Evolutionary conservation across 1,140 invertebrate genomes (phyloP).

Genomic region (Ceratosolen solmsi): DNA sequence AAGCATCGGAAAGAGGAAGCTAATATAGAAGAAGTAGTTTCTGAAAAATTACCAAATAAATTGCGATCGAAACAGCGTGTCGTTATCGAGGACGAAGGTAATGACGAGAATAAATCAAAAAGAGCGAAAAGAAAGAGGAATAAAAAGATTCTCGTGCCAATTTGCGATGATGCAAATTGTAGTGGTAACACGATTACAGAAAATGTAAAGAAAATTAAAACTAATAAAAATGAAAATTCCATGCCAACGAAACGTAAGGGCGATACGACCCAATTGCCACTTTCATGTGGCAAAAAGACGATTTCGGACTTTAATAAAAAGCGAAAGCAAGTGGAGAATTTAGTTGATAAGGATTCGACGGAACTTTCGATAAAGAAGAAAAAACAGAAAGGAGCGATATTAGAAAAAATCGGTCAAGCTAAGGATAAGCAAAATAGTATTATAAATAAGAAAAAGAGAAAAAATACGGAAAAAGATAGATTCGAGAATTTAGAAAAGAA

Average conservation of each 20-base stretch:
- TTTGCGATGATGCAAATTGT: conserved; percentile 10
- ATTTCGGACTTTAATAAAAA: conserved; percentile 31
- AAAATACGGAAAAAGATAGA: conserved; percentile 36
- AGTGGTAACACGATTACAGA: background rate
- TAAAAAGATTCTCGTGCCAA: conserved; percentile 27
- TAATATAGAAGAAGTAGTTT: conserved; percentile 40
- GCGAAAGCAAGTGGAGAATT: conserved; percentile 6
- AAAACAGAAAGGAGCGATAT: background rate
- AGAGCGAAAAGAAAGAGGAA: conserved; percentile 30
- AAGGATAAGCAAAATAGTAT: conserved; percentile 30
- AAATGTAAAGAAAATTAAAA: conserved; percentile 46
- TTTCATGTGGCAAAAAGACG: conserved; percentile 17
- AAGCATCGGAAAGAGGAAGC: conserved; percentile 50
- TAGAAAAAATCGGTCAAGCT: background rate
- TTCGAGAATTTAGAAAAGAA: conserved; percentile 34
- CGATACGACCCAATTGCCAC: background rate
- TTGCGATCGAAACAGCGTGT: conserved; percentile 56
- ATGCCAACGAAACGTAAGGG: conserved; percentile 51
- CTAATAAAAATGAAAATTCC: background rate
- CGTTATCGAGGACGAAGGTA: conserved; percentile 58
- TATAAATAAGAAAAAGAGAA: conserved; percentile 53
- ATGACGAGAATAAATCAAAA: conserved; percentile 9
- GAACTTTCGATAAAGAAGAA: background rate
- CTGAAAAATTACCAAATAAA: conserved; percentile 42
- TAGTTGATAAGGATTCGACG: background rate